A percentile compares a stretch with the other conserved stretches of the same genome.
Evolutionary conservation across 64 coral and sea anemone species (phyloP).

Genomic region (Catalaphyllia jardinei): DNA sequence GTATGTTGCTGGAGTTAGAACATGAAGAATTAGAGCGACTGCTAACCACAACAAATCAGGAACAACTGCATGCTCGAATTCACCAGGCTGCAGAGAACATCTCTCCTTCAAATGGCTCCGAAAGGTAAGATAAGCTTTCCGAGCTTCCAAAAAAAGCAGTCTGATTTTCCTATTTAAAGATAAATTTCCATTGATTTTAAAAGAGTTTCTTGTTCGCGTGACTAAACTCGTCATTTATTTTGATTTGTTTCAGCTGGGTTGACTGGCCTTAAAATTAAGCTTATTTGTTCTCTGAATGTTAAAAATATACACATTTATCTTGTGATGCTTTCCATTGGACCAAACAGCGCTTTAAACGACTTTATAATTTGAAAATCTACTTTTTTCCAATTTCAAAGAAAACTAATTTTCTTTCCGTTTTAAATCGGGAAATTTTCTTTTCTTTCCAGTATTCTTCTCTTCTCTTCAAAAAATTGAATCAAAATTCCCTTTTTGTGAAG

Average conservation of each 20-base stretch:
- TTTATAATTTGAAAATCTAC: neutral
- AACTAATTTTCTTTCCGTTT: neutral
- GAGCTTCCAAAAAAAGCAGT: too few species aligned
- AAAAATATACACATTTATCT: neutral
- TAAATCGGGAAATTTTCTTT: neutral
- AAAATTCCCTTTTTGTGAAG: too few species aligned
- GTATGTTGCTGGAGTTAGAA: slow-evolving; percentile 60
- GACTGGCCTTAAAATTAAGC: neutral
- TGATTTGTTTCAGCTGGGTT: neutral
- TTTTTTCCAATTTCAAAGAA: neutral
- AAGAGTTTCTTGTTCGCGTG: neutral
- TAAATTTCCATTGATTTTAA: neutral
- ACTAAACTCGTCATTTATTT: neutral
- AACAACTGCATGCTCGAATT: slow-evolving; percentile 41
- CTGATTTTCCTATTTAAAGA: neutral
- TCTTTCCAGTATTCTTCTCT: neutral
- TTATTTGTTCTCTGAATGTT: neutral
- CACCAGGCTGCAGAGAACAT: slow-evolving; percentile 13
- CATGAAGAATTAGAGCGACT: slow-evolving; percentile 31
- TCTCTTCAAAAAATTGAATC: neutral
- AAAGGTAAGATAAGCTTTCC: neutral
- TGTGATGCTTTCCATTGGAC: neutral
- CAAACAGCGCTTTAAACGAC: neutral
- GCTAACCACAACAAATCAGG: neutral
- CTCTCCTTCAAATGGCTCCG: neutral